Base-by-base conservation (phyloP, 2,888 invertebrate genomes). In the Augochlorella aurata region DNA sequence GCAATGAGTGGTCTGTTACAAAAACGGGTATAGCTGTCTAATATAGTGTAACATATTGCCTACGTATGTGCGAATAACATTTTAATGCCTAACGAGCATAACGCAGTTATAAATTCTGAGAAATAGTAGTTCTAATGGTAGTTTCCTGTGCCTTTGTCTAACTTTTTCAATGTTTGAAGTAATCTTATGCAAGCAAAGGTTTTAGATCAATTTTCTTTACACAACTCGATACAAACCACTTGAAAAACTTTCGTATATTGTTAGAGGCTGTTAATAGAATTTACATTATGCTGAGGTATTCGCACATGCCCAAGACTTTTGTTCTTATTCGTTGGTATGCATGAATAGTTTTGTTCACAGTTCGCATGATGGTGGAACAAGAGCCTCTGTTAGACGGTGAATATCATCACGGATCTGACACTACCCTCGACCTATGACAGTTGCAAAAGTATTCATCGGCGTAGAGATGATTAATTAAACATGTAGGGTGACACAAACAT, bases 281-380 rank as follows among this genome's bases (percentile, higher is more conserved):
- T 58, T 0, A 38, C 24, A 44, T 52, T 38, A 5, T 71, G 69
- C 65, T 21, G 45, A 75, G 52, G 49, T 83, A 83, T 83, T 79
- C 83, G 83, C 84, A 79, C 83, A 83, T 79, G 69, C 70, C 14
- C 5, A 50, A 50, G 9, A 24, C 79, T 24, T 58, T 76, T 79
- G 75, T 82, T 75, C 61, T 83, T 90, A 83, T 88, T 88, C 86
- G 83, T 88, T 91, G 88, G 89, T 89, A 90, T 92, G 92, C 93
- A 93, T 92, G 92, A 93, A 90, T 88, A 91, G 90, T 93, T 93
- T 92, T 93, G 90, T 93, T 93, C 88, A 85, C 93, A 93, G 93
- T 91, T 91, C 91, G 89, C 89, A 92, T 91, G 93, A 89, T 89
- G 90, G 88, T 92, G 90, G 93, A 93, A 87, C 90, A 90, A 85